Evolutionary conservation across 2,797 vertebrate species (phyloP).

Genomic region (Synanceia verrucosa): DNA sequence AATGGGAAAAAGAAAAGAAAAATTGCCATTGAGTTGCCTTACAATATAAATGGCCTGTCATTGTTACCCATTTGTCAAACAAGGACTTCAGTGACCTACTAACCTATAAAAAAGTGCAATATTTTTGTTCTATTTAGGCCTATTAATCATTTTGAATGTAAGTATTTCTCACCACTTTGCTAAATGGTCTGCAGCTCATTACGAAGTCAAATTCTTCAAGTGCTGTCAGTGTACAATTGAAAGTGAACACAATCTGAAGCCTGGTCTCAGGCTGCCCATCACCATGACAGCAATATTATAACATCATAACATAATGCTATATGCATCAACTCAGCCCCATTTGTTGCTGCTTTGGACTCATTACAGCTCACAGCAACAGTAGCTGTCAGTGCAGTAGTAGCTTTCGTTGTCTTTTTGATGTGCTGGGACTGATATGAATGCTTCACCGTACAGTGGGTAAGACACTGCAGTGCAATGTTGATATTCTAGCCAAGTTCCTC

Average conservation of each 20-base stretch:
- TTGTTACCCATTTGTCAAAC: slow-evolving; percentile 18
- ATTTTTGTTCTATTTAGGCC: background rate
- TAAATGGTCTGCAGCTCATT: background rate
- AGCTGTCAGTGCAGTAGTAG: slow-evolving; percentile 23
- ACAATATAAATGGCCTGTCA: slow-evolving; percentile 5
- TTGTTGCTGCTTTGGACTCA: slow-evolving; percentile 11
- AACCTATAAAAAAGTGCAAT: background rate
- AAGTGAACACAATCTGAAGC: slow-evolving; percentile 7
- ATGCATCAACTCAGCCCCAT: slow-evolving; percentile 15
- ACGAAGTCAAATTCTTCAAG: background rate
- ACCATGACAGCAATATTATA: slow-evolving; percentile 10
- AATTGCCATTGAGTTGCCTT: background rate
- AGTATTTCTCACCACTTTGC: background rate
- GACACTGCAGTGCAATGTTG: slow-evolving; percentile 46
- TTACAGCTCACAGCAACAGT: slow-evolving; percentile 2
- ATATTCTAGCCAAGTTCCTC: slow-evolving; percentile 70
- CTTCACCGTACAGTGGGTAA: slow-evolving; percentile 45
- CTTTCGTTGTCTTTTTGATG: slow-evolving; percentile 54
- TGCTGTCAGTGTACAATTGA: slow-evolving; percentile 1
- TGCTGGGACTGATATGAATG: slow-evolving; percentile 44
- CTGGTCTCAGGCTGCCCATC: background rate
- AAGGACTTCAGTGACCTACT: slow-evolving; percentile 16
- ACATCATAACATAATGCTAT: slow-evolving; percentile 10
- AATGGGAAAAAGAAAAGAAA: background rate
- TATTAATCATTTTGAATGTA: slow-evolving; percentile 12